Base-by-base conservation (phyloP, 2,888 invertebrate species). In the Ceriagrion tenellum region DNA sequence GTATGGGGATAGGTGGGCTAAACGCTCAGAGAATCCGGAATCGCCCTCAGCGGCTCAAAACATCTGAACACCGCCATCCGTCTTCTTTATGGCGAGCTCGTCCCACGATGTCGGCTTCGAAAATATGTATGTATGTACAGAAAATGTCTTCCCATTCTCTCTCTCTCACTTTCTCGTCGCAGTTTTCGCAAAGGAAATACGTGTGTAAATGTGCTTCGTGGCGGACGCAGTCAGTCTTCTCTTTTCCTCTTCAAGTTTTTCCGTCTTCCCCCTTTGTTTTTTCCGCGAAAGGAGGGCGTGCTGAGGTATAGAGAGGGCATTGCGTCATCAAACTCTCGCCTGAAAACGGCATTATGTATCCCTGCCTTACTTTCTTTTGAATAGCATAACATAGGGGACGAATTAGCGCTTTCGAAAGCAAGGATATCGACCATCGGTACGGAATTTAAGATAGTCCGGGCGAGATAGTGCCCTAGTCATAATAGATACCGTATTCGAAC, bases 21-120 rank as follows among this genome's bases (percentile, higher is more conserved):
- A 81, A 81, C 81, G 81, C 81, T 35, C 35, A 18, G 47, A 74
- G 93, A 93, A 93, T 93, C 93, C 74, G 69, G 69, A 93, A 93
- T 93, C 93, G 59, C 69, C 93, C 69, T 47, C 13, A 10, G 69
- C 12, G 69, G 93, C 93, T 26, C 93, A 93, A 93, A 93, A 93
- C 93, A 93, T 93, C 93, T 93, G 93, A 93, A 93, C 93, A 93
- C 93, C 63, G 93, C 93, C 69, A 93, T 93, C 93, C 69, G 93
- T 93, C 93, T 93, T 93, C 93, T 93, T 93, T 93, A 93, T 93
- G 93, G 93, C 69, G n/a, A 12, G 55, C 55, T 81, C 81, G 81
- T 81, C 81, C 89, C 89, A 26, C 26, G 26, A 23, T 40, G 91
- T 35, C 20, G 91, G 23, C 40, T 91, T 63, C 40, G 63, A 63